Base-by-base conservation (phyloP, 2,888 invertebrate genomes). In the Ectemnius continuus region DNA sequence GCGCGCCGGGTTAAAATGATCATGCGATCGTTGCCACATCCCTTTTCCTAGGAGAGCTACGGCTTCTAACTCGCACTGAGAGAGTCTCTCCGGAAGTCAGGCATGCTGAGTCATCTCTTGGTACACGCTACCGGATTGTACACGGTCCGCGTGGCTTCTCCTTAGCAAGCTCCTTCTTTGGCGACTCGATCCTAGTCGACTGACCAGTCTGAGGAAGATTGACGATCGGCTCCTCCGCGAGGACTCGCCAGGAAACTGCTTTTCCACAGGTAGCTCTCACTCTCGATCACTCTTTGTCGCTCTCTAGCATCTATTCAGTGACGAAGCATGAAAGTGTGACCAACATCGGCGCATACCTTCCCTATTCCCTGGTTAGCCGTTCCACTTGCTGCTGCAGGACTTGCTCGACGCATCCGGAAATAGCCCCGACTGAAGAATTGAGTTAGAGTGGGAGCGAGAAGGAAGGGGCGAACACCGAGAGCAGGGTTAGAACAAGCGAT, bases 121-220 rank as follows among this genome's bases (percentile, higher is more conserved):
- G 16, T 16, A 16, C 52, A 52, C 20, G 20, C 58, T 18, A 23
- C 13, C 18, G n/a, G n/a, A 52, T 16, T 18, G 36, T 36, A 6
- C 36, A 52, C n/a, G 45, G 14, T 5, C 14, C 70, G 14, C 66
- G 23, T 26, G 48, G 36, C 36, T 36, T 36, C 36, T 16, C 45
- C 20, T 14, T 26, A 45, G 23, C 62, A 61, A 36, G 70, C 70
- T 28, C 47, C 23, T 28, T 20, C 6, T 20, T 28, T 5, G 16
- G n/a, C 28, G 16, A 52, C 13, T 46, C 47, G 47, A 16, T 52
- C 1, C 52, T 52, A 6, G 52, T 16, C 11, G 16, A 16, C 14
- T 5, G 14, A 13, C 52, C n/a, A 52, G 52, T 52, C 52, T 52
- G 70, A 71, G 52, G 70, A 81, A 79, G 81, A 81, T 81, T 81